Evolutionary conservation across 1,140 invertebrate species (phyloP), one percentile per base, ranked within the genome.

Genomic region (Drosophila kikkawai): DNA sequence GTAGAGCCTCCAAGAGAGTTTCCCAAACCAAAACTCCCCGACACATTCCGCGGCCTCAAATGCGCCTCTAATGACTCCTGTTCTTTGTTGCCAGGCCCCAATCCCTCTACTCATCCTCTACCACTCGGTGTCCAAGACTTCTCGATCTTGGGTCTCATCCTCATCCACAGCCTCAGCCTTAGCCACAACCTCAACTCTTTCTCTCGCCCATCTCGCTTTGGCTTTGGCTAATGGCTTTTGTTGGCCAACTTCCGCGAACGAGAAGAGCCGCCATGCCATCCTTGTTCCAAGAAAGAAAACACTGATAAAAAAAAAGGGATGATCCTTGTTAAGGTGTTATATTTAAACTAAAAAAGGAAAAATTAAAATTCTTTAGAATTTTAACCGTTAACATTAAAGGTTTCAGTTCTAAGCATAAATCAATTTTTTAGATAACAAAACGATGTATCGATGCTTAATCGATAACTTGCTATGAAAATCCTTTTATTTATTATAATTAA

Each of bases 31-130:
- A 29, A 48, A 48, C 47, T 48, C 47, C 32, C 61, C 45, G 59
- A 71, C 83, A 83, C 84, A 88, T 88, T 90, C 84, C 84, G 73
- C 66, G 56, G 79, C 57, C 82, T 82, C 82, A 86, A 86, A 86
- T 76, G 83, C 82, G 63, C 69, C 82, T 88, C 85, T 88, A 88
- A 90, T 90, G 85, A 90, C 86, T 90, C 86, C 85, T 91, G 85
- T 88, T 90, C 84, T 88, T 88, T 87, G 83, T 87, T 73, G 71
- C 63, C 26, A 29, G 57, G 58, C 47, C 63, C 55, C 61, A 71
- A 71, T 69, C 56, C 56, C 63, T 69, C 63, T 67, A 37, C 67
- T 70, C 63, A 45, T 70, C 67, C 64, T 60, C 56, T 15, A 22
- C 45, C 45, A 36, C 13, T 5, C 1, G 42, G 17, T 29, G 51